These are phyloP conservation scores for Druon quercuslanigerum DNA, from an alignment of 1,140 invertebrate species.

Conservation along the genomic window DNA sequence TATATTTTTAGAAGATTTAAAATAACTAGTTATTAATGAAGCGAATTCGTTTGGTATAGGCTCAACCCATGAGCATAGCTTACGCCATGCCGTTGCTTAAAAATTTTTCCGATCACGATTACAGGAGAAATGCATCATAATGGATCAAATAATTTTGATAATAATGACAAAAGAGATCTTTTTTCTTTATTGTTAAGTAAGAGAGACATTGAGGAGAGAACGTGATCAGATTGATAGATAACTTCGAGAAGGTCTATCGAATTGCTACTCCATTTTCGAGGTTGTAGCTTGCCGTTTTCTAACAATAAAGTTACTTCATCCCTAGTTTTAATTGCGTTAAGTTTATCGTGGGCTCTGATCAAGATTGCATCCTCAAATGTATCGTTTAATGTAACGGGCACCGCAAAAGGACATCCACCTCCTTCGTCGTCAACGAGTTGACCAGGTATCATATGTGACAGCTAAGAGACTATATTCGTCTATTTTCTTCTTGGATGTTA, in stretches of 20 bases:
- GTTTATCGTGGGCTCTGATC: conserved; percentile 2
- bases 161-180: conserved; percentile 10
- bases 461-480: conserved; percentile 22
- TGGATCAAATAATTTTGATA: conserved; percentile 33
- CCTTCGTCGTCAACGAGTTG: conserved; percentile 29
- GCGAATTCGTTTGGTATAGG: neutral
- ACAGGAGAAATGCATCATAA: conserved; percentile 34
- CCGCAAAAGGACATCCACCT: neutral
- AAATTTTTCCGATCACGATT: conserved; percentile 19
- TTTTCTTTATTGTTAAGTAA: neutral
- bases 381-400: neutral
- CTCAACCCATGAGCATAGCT: conserved; percentile 13
- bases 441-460: conserved; percentile 14
- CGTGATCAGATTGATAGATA: neutral
- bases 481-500: neutral
- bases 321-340: neutral
- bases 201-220: neutral
- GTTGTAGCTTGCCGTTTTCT: neutral
- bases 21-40: neutral
- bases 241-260: neutral
- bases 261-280: neutral
- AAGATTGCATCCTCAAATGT: neutral
- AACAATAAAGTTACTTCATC: neutral
- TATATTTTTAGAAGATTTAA: neutral
- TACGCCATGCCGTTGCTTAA: conserved; percentile 31